Conservation (phyloP, 2,888 invertebrate genomes). For the Drosophila diplacantha region DNA sequence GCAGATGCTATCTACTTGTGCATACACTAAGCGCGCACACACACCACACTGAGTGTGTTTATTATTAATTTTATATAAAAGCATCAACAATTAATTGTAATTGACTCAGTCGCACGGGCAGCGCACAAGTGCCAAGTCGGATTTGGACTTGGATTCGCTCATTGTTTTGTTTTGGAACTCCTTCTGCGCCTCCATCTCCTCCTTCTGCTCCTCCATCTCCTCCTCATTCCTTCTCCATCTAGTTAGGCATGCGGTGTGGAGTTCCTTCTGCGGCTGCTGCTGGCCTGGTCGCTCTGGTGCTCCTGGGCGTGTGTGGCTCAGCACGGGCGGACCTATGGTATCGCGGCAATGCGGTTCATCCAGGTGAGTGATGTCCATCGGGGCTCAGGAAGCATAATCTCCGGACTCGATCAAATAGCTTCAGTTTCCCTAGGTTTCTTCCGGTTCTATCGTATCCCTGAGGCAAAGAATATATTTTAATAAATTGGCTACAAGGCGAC, state of each 20-base stretch:
- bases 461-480: too few relatives aligned
- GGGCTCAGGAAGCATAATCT: too few relatives aligned
- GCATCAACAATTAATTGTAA: conserved; percentile 75
- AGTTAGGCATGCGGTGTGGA: conserved; percentile 13
- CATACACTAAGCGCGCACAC: conserved; percentile 5
- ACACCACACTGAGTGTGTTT: conserved; percentile 34
- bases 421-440: background rate
- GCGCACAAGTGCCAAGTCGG: conserved; percentile 51
- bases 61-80: conserved; percentile 75
- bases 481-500: too few relatives aligned
- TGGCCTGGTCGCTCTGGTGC: conserved; percentile 17
- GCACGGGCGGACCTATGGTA: conserved; percentile 63
- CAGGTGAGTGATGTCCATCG: conserved; percentile 67
- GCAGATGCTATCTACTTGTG: conserved; percentile 45
- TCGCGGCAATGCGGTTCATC: conserved; percentile 71
- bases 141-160: conserved; percentile 12
- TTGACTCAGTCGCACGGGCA: conserved; percentile 71
- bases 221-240: background rate
- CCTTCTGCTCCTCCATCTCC: background rate
- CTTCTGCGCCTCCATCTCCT: background rate
- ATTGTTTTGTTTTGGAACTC: background rate
- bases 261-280: background rate
- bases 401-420: background rate
- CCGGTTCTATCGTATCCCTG: too few relatives aligned
- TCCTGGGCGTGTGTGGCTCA: conserved; percentile 39